phyloP scores from a whole-genome alignment of 2,113 vertebrate genomes.

The Pogonocichla stellata region DNA sequence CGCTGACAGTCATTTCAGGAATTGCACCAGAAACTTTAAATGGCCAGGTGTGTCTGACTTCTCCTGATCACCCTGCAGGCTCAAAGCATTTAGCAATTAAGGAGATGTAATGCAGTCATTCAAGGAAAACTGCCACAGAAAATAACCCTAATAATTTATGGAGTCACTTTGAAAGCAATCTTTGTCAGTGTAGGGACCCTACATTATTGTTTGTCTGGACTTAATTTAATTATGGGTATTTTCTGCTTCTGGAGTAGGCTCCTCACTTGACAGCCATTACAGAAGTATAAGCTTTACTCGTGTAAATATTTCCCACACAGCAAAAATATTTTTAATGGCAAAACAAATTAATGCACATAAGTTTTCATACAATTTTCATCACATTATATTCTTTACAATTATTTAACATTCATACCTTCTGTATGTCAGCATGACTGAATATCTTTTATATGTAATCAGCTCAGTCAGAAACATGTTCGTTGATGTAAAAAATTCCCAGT shows the following conservation, averaged over 20 bases:
- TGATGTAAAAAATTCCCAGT: not conserved
- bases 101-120: not conserved
- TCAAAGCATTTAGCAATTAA: not conserved
- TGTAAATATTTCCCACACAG: not conserved
- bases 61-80: not conserved
- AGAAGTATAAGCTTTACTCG: not conserved
- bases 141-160: not conserved
- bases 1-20: not conserved
- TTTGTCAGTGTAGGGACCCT: not conserved
- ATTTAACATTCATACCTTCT: not conserved
- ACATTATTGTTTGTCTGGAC: not conserved
- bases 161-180: not conserved
- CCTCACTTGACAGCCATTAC: not conserved
- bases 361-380: not conserved
- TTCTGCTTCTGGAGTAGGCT: not conserved
- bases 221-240: not conserved
- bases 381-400: not conserved
- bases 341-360: not conserved
- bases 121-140: not conserved
- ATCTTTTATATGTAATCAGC: not conserved
- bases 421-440: not conserved
- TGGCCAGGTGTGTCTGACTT: not conserved
- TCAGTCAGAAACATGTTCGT: not conserved
- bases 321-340: not conserved
- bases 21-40: not conserved